Evolutionary conservation across 1,140 invertebrate genomes (phyloP), one percentile per base, ranked within the genome.

Genomic region (Ruditapes philippinarum): DNA sequence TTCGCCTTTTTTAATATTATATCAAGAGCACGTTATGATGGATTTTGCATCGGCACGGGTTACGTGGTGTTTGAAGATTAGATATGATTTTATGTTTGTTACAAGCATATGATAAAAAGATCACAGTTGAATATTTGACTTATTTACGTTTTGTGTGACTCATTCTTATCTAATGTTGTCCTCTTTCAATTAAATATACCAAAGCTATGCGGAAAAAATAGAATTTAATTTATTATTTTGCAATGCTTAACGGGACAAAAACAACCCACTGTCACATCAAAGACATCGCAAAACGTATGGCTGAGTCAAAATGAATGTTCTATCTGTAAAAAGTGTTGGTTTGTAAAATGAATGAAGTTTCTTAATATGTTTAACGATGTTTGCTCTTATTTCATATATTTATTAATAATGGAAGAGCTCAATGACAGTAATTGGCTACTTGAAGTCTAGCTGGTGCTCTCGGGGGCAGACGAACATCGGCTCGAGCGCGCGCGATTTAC

Each of bases 391-490:
- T 86, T 86, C 84, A 76, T 86, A 76, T 62, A 65, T 78, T 78
- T 78, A 78, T 86, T 62, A 86, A 86, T 62, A 78, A 76, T 74
- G 38, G 38, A 78, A 45, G 31, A 28, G 73, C 45, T 78, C 84
- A 78, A 45, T 62, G 84, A 78, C 84, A 86, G 49, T 86, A 54
- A 86, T 86, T 86, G 84, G 84, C 84, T 86, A 86, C 84, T 76
- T 45, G 22, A 62, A 78, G 84, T 86, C 84, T 86, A 73, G 0
- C 0, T 12, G 65, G 12, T 62, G 68, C 38, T 62, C 74, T 36
- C 0, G n/a, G 9, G 28, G 36, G 40, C 84, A 86, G 84, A 86
- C 84, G 84, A 86, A 73, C 68, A 51, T 54, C 42, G n/a, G 57
- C 68, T 42, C 42, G 49, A 28, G 84, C 73, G 45, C 74, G 74